These are phyloP conservation scores for Drosophila dives DNA, from an alignment of 2,888 invertebrate species.

Conservation along the genomic window DNA sequence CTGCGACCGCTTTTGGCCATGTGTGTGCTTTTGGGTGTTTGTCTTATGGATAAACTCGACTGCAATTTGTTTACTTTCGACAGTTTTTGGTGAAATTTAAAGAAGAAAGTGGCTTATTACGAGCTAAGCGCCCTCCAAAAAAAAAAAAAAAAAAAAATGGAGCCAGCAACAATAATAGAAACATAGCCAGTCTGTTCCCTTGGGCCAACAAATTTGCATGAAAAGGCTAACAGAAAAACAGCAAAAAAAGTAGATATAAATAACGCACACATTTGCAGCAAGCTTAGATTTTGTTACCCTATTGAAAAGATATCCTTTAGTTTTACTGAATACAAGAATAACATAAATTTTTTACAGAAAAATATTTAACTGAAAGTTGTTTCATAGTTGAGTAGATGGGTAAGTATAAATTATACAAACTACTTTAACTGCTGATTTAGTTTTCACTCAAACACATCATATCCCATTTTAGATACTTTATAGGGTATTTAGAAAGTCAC, in stretches of 20 bases:
- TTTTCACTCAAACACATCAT: neutral
- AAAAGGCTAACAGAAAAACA: constrained; percentile 30
- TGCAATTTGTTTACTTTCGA: constrained; percentile 81
- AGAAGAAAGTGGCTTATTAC: constrained; percentile 70
- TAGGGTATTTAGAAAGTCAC: constrained; percentile 23
- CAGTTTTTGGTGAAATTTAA: constrained; percentile 69
- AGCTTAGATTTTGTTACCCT: neutral
- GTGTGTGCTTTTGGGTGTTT: constrained; percentile 30
- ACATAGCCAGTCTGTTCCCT: constrained; percentile 6
- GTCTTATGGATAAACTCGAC: constrained; percentile 67
- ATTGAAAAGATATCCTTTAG: neutral
- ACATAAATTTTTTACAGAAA: neutral
- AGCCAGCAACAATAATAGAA: constrained; percentile 3
- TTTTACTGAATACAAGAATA: neutral
- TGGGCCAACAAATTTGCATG: constrained; percentile 64
- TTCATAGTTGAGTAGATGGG: neutral
- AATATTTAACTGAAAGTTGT: neutral
- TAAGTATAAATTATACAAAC: neutral
- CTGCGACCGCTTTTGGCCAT: neutral
- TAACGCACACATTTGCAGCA: constrained; percentile 4
- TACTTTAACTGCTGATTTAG: neutral
- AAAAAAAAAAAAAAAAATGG: neutral
- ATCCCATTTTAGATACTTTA: neutral
- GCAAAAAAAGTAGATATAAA: neutral
- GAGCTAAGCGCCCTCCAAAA: constrained; percentile 59